These are phyloP conservation scores for Spisula solida DNA, from an alignment of 2,888 invertebrate genomes.

Conservation along the genomic window DNA sequence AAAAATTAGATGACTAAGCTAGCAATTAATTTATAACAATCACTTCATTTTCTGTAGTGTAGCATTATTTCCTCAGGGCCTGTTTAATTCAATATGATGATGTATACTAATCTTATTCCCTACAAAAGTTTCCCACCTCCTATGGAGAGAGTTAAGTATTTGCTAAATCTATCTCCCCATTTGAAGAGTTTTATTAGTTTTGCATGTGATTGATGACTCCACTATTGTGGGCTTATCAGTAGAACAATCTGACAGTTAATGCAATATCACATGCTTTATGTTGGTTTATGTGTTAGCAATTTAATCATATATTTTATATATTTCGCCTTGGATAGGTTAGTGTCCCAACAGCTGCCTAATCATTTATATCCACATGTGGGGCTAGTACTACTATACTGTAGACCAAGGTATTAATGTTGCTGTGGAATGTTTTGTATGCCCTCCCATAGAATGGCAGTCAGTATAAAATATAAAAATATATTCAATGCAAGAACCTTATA, in stretches of 20 bases:
- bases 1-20: too few relatives aligned
- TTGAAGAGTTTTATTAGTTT: slow-evolving; percentile 18
- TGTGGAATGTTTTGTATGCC: too few relatives aligned
- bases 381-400: neutral
- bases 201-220: slow-evolving; percentile 1
- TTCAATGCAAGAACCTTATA: too few relatives aligned
- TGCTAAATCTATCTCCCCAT: neutral
- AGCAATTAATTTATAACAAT: too few relatives aligned
- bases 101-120: neutral
- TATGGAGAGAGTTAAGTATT: neutral
- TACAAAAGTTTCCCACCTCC: neutral
- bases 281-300: neutral
- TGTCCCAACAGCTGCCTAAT: slow-evolving; percentile 1
- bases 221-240: neutral
- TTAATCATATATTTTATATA: slow-evolving; percentile 21
- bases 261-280: neutral
- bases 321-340: too few relatives aligned
- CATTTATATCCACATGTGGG: slow-evolving; percentile 1
- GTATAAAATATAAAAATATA: too few relatives aligned
- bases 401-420: neutral
- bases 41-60: neutral
- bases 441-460: too few relatives aligned
- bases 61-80: neutral
- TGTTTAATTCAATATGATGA: neutral
- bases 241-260: neutral